These are phyloP conservation scores for Hedya salicella DNA, from an alignment of 2,888 invertebrate species.

Conservation along the genomic window DNA sequence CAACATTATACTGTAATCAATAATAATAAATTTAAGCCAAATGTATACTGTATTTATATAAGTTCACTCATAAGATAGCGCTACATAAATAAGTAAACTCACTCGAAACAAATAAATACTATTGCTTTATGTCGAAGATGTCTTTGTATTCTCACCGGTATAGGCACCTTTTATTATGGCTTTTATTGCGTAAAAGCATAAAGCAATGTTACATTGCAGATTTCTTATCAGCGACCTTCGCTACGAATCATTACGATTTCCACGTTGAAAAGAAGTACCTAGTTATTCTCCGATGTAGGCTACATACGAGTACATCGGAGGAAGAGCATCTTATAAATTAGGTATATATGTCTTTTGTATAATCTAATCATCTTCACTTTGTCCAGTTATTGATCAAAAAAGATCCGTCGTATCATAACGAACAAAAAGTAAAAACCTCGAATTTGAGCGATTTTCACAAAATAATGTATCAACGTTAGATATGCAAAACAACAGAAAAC, in stretches of 20 bases:
- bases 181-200: conserved; percentile 61
- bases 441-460: not conserved
- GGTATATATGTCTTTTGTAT: too few species aligned
- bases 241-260: conserved; percentile 56
- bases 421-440: not conserved
- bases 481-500: conserved; percentile 8
- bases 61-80: too few species aligned
- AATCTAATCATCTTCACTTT: not conserved
- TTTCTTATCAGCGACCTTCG: conserved; percentile 83
- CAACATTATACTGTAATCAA: too few species aligned
- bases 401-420: too few species aligned
- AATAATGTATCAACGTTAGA: not conserved
- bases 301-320: conserved; percentile 12
- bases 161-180: conserved; percentile 41
- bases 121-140: not conserved
- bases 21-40: too few species aligned
- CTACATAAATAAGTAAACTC: not conserved
- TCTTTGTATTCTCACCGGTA: conserved; percentile 12
- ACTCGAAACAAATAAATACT: not conserved
- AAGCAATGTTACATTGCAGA: conserved; percentile 70
- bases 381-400: not conserved
- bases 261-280: conserved; percentile 50
- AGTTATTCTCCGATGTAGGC: conserved; percentile 8
- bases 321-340: too few species aligned
- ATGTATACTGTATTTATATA: too few species aligned